Evolutionary conservation across 2,797 vertebrate genomes (phyloP).

Genomic region (Enteromius radiatus): DNA sequence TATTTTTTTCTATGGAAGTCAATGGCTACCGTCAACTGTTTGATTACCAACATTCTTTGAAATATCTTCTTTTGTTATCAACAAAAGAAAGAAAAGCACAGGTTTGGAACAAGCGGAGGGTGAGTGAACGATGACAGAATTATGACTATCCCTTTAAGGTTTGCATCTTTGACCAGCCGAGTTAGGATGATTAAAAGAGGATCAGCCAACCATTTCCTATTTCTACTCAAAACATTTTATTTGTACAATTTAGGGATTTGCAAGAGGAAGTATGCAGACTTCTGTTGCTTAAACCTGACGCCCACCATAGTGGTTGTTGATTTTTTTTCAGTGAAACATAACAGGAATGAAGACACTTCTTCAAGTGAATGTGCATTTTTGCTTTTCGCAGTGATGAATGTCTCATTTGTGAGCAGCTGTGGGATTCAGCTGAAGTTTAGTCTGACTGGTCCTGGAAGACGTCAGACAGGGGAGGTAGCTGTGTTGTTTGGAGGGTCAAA

Average conservation of each 20-base stretch:
- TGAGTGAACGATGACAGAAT: background rate
- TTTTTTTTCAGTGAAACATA: conserved; percentile 18
- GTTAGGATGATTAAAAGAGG: conserved; percentile 47
- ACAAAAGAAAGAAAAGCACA: background rate
- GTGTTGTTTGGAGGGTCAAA: conserved; percentile 43
- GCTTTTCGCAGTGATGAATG: conserved; percentile 35
- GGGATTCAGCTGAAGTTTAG: background rate
- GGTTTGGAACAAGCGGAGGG: background rate
- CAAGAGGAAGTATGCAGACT: conserved; percentile 40
- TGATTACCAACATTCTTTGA: background rate
- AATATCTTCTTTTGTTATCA: background rate
- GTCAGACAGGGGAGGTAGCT: conserved; percentile 12
- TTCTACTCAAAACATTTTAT: conserved; percentile 52
- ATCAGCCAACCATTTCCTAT: conserved; percentile 29
- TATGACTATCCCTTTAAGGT: background rate
- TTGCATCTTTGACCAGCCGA: conserved; percentile 22
- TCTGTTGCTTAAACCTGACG: background rate
- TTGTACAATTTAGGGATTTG: conserved; percentile 47
- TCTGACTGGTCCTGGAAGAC: background rate
- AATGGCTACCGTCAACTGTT: background rate
- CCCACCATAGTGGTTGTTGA: conserved; percentile 20
- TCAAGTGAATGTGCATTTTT: conserved; percentile 19
- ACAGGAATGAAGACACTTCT: conserved; percentile 25
- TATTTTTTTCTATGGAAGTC: background rate
- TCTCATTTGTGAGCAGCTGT: conserved; percentile 11